phyloP scores from a whole-genome alignment of 2,113 vertebrate genomes.

The mouse (Mus musculus) region GRCm39 chr12:29947501-29948000 shows the following conservation, averaged over 20 bases:
- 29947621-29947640: too few species aligned
- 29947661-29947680: too few species aligned
- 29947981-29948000: rapidly evolving
- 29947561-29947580: too few species aligned
- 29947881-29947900: background rate
- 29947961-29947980: background rate
- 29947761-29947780: background rate
- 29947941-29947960: background rate
- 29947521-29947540: too few species aligned
- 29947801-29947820: background rate
- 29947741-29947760: background rate
- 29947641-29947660: too few species aligned
- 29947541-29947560: too few species aligned
- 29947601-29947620: too few species aligned
- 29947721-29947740: background rate
- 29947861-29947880: background rate
- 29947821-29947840: background rate
- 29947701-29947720: background rate
- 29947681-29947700: too few species aligned
- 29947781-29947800: background rate
- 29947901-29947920: background rate
- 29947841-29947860: too few species aligned
- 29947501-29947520: too few species aligned
- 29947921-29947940: too few species aligned
- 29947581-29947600: too few species aligned